Base-by-base conservation (phyloP, 2,113 vertebrate species). In the Nanorana parkeri region DNA sequence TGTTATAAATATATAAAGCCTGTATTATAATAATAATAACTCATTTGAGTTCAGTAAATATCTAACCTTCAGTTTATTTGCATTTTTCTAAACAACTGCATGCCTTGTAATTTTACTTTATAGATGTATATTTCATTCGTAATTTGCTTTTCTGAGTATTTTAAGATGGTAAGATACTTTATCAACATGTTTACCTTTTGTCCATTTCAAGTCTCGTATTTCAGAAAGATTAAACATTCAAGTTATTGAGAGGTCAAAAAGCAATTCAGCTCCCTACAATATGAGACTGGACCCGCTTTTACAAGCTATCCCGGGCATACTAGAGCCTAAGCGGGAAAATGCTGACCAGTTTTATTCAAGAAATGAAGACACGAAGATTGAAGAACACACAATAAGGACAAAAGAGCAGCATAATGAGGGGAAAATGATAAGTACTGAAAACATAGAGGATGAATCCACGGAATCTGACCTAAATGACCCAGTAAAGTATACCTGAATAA, bases 211-310 rank as follows among this genome's bases (percentile, higher is more conserved):
- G 72, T 75, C 72, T 75, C 32, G n/a, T 24, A 36, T 60, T 55
- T 60, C 71, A 16, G 56, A 55, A 0, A 60, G 26, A n/a, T 60
- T 75, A 41, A 61, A 60, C 28, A 36, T 61, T 21, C 55, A 75
- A n/a, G 36, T 61, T 60, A 75, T 75, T 23, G 56, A 75, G n/a
- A 75, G 61, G 23, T 75, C 72, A 41, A 61, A 75, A 61, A 75
- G 56, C 41, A 19, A 58, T 16, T 20, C n/a, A 23, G 20, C 10
- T 17, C 17, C 13, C 29, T 23, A 41, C 32, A 41, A 23, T 26
- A 29, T 41, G 58, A 41, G 1, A 60, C 15, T 4, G 5, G 29
- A 21, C 19, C 11, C 26, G 8, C 16, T 11, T 32, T 8, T 56
- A 23, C 11, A 26, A 7, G 8, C 3, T 41, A 23, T 29, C 17